phyloP scores from a whole-genome alignment of 1,140 invertebrate genomes.

The Trissolcus basalis region DNA sequence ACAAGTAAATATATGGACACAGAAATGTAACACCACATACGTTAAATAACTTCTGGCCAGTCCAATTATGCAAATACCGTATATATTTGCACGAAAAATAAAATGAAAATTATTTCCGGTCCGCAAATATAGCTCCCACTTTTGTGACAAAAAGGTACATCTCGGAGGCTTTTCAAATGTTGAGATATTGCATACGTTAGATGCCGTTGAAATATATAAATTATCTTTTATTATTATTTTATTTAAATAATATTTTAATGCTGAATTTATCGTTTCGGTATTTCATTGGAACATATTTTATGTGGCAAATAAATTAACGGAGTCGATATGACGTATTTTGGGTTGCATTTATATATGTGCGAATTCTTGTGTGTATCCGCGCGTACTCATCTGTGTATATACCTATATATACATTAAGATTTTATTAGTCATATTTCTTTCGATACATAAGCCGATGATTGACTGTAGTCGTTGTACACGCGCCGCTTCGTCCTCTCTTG shows the following conservation, averaged over 20 bases:
- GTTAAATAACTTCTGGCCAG: background rate
- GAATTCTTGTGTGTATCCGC: background rate
- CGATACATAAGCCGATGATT: constrained; percentile 54
- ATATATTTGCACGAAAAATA: too few species aligned
- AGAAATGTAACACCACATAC: background rate
- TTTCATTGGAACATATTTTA: constrained; percentile 50
- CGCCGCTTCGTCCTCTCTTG: constrained; percentile 42
- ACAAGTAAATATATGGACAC: constrained; percentile 14
- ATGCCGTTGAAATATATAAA: background rate
- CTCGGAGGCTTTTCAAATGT: too few species aligned
- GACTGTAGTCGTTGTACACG: constrained; percentile 53
- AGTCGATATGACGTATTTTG: constrained; percentile 49
- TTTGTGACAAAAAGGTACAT: too few species aligned
- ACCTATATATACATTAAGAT: constrained; percentile 25
- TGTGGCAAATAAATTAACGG: constrained; percentile 42
- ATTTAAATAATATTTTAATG: constrained; percentile 36
- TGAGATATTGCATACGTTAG: background rate
- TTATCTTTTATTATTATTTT: background rate
- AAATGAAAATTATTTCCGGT: too few species aligned
- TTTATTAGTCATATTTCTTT: constrained; percentile 51
- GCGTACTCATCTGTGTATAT: constrained; percentile 6
- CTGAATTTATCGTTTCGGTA: constrained; percentile 45
- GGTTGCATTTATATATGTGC: constrained; percentile 19
- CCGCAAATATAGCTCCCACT: too few species aligned
- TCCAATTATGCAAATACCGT: too few species aligned